phyloP scores from a whole-genome alignment of 2,113 vertebrate species.

The Clinocottus analis region DNA sequence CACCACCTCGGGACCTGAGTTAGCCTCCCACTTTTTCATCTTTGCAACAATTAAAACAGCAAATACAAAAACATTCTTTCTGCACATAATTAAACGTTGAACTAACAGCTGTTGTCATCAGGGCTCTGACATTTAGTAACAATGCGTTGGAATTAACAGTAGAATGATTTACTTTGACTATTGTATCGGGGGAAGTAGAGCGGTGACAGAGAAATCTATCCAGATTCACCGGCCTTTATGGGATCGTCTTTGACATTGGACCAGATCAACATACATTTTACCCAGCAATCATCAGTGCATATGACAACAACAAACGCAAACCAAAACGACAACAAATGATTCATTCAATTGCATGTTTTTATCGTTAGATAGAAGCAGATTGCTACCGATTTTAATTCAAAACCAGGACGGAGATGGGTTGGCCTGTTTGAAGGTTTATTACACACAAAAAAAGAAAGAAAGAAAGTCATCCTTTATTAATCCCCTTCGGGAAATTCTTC shows the following conservation, averaged over 20 bases:
- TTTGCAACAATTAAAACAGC: slow-evolving; percentile 36
- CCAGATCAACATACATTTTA: not conserved
- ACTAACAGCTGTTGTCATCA: too few relatives aligned
- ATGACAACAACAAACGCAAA: not conserved
- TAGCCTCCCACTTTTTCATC: slow-evolving; percentile 49
- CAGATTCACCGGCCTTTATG: too few relatives aligned
- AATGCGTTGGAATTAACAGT: too few relatives aligned
- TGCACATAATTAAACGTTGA: slow-evolving; percentile 23
- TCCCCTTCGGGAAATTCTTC: too few relatives aligned
- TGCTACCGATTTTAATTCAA: not conserved
- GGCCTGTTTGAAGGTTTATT: too few relatives aligned
- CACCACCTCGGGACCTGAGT: slow-evolving; percentile 42
- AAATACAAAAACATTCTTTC: slow-evolving; percentile 24
- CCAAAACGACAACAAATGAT: not conserved
- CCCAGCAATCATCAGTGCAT: not conserved
- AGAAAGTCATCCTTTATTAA: too few relatives aligned
- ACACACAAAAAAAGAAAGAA: too few relatives aligned
- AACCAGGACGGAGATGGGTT: too few relatives aligned
- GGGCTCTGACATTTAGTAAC: too few relatives aligned
- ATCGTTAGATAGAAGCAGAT: not conserved
- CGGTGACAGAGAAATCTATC: too few relatives aligned
- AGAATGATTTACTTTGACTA: not conserved
- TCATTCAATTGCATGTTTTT: not conserved
- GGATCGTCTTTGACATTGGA: not conserved
- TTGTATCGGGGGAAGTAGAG: not conserved